Conservation (phyloP, 2,888 invertebrate species). For the Elegia similella region DNA sequence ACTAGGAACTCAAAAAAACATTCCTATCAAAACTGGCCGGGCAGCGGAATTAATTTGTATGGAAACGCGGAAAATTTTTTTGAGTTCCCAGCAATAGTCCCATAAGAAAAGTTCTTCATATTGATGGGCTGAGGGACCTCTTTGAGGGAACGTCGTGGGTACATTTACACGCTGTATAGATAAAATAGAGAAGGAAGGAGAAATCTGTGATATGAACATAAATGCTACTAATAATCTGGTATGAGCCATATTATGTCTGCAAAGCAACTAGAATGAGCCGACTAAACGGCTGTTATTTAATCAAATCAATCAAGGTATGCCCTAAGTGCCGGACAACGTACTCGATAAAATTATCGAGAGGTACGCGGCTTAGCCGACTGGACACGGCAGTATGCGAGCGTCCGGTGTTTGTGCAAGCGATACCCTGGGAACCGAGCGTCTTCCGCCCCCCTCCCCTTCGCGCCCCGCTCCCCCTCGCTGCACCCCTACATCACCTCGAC, state of each 20-base stretch:
- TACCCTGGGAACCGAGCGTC: constrained; percentile 74
- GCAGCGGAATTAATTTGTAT: too few relatives aligned
- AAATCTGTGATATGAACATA: too few relatives aligned
- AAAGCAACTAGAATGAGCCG: background rate
- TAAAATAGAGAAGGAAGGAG: too few relatives aligned
- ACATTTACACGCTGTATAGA: too few relatives aligned
- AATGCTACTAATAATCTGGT: background rate
- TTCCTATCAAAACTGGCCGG: too few relatives aligned
- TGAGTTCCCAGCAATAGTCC: too few relatives aligned
- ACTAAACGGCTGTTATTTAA: background rate
- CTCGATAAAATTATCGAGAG: constrained; percentile 34
- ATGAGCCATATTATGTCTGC: background rate
- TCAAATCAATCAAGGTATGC: constrained; percentile 6
- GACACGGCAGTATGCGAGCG: constrained; percentile 46
- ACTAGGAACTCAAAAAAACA: too few relatives aligned
- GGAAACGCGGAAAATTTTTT: too few relatives aligned
- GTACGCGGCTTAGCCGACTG: constrained; percentile 26
- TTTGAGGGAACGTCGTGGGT: too few relatives aligned
- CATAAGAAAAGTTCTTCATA: too few relatives aligned
- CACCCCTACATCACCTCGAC: constrained; percentile 41
- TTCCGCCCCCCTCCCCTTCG: constrained; percentile 45
- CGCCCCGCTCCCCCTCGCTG: constrained; percentile 37
- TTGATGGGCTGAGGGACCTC: too few relatives aligned
- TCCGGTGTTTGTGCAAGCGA: constrained; percentile 75
- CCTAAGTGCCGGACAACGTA: constrained; percentile 11